A percentile compares a stretch with the other conserved stretches of the same genome.
Evolutionary conservation across 1,140 invertebrate genomes (phyloP).

Genomic region (Pogonus chalceus): DNA sequence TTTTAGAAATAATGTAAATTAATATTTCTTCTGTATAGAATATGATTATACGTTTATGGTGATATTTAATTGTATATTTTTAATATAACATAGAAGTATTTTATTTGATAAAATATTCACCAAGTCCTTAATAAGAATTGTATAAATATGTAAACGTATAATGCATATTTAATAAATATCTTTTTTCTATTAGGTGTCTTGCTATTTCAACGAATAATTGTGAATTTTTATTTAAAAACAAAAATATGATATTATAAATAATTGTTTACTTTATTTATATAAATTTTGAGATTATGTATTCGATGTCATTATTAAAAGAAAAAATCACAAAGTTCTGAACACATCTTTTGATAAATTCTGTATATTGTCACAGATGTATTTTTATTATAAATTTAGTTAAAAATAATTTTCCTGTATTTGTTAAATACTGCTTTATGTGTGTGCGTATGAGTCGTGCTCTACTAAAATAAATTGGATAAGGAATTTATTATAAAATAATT

Average conservation of each 20-base stretch:
- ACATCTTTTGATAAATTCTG: background rate
- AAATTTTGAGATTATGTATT: background rate
- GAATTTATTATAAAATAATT: background rate
- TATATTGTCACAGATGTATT: background rate
- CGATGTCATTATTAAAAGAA: background rate
- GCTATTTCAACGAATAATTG: background rate
- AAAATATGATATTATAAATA: background rate
- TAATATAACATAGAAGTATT: background rate
- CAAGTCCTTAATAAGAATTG: background rate
- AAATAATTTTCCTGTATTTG: background rate
- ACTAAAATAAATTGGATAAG: constrained; percentile 2
- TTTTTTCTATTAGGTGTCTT: constrained; percentile 1
- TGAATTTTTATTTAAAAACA: background rate
- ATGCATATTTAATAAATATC: background rate
- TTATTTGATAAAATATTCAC: too few relatives aligned
- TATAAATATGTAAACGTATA: background rate
- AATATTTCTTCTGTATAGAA: background rate
- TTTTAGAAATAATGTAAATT: background rate
- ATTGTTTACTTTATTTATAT: background rate
- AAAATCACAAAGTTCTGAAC: background rate
- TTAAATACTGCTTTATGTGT: background rate
- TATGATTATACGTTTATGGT: background rate
- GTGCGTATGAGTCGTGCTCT: background rate
- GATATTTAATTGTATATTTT: constrained; percentile 3
- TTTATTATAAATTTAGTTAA: background rate